These are phyloP conservation scores for Hypotaenidia philippensis DNA, from an alignment of 2,797 vertebrate species.

Conservation along the genomic window DNA sequence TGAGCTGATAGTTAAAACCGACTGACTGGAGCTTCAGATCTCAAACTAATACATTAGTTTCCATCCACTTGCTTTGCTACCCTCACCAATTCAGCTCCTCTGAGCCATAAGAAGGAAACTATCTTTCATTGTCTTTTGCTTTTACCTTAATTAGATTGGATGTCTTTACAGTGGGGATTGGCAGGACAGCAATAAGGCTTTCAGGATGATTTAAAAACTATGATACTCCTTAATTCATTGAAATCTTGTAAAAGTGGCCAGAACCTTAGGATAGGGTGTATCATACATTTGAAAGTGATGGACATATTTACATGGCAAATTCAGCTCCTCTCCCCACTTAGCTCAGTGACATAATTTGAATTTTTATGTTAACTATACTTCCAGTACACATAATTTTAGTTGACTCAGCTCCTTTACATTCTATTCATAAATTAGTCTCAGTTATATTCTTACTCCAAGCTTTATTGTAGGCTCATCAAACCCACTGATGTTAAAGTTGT, in stretches of 20 bases:
- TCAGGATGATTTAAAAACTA: not conserved
- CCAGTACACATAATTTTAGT: not conserved
- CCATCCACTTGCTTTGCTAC: not conserved
- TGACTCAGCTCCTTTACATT: not conserved
- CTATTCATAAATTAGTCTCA: not conserved
- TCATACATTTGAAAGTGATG: not conserved
- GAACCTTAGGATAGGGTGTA: rapidly evolving
- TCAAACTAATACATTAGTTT: not conserved
- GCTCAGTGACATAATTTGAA: not conserved
- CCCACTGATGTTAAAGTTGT: slow-evolving; percentile 83
- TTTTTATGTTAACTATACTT: not conserved
- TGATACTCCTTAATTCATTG: not conserved
- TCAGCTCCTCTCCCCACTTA: not conserved
- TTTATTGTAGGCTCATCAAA: slow-evolving; percentile 79
- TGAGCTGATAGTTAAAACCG: not conserved
- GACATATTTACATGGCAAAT: not conserved
- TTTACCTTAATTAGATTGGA: not conserved
- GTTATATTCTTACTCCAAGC: slow-evolving; percentile 80
- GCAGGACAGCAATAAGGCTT: not conserved
- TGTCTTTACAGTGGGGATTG: not conserved
- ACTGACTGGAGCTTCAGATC: not conserved
- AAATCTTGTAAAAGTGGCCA: not conserved
- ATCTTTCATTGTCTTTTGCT: not conserved
- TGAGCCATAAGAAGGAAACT: not conserved
- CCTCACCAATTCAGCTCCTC: not conserved